Evolutionary conservation across 1,140 invertebrate species (phyloP), one percentile per base, ranked within the genome.

Genomic region (Oncopodura yosiiana): DNA sequence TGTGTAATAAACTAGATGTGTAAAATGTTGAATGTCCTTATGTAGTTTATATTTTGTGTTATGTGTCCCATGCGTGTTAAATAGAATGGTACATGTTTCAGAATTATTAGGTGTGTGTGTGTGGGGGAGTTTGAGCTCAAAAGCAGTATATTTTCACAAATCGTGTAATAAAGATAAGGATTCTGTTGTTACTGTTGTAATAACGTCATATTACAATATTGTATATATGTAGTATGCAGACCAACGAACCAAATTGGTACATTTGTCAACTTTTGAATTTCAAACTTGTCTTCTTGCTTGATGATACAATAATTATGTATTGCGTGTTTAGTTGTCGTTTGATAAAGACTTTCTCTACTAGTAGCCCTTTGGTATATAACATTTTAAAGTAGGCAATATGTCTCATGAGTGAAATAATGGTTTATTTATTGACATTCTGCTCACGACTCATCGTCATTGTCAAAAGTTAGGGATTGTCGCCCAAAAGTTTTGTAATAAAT

Each of bases 111-210:
- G 38, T 12, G 38, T 5, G 38, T 6, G 6, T 41, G 11, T 6
- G 11, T 18, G 18, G 5, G 38, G 6, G 16, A 11, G 8, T n/a
- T 8, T 34, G 8, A 8, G 8, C 32, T 34, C n/a, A 8, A n/a
- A 8, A n/a, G 8, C n/a, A 18, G 11, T 18, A 16, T 3, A 27
- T 16, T n/a, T 26, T 11, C 18, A 39, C 18, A 32, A 12, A 19
- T 18, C 23, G 48, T 43, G 46, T 39, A 56, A 56, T 56, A 56
- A 56, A 56, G 54, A 56, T 56, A 56, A 56, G 54, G 41, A 51
- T 49, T 45, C 46, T 44, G 50, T 46, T 29, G 44, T 44, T 21
- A 45, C 36, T 26, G 37, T 39, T 32, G 32, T 26, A 42, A 30
- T 46, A 44, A 56, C 43, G 50, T 56, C 16, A 44, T 30, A 39